phyloP scores from a whole-genome alignment of 2,888 invertebrate genomes.

The Antitype chi region DNA sequence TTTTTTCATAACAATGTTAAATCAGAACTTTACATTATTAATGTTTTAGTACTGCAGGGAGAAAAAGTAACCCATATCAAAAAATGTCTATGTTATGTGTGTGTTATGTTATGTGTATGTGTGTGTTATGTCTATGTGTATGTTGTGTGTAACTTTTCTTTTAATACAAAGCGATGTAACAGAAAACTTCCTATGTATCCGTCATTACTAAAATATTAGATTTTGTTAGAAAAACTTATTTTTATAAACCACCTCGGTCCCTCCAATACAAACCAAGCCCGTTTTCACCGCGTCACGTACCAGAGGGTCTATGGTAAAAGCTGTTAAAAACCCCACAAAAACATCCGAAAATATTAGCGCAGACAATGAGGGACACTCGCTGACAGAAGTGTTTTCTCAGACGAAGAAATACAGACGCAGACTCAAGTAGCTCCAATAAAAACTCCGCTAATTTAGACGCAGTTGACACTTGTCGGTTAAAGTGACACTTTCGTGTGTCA shows the following conservation, averaged over 20 bases:
- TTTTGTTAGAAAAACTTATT: conserved; percentile 7
- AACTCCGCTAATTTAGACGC: conserved; percentile 42
- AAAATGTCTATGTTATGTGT: too few relatives aligned
- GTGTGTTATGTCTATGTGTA: too few relatives aligned
- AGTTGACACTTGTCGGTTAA: conserved; percentile 31
- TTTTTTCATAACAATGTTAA: neutral
- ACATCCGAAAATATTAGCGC: conserved; percentile 35
- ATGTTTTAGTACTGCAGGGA: neutral
- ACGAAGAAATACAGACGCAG: conserved; percentile 27
- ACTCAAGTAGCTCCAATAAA: conserved; percentile 36
- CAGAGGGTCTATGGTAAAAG: conserved; percentile 25
- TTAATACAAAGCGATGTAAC: neutral
- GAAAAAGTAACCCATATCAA: too few relatives aligned
- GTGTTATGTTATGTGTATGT: too few relatives aligned
- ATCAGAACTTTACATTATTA: neutral
- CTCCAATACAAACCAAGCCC: neutral
- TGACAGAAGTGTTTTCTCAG: conserved; percentile 36
- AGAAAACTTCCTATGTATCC: neutral
- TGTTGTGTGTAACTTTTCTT: too few relatives aligned
- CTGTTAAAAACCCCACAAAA: conserved; percentile 31
- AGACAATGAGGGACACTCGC: conserved; percentile 35
- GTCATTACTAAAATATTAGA: too few relatives aligned
- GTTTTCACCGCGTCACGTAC: conserved; percentile 21
- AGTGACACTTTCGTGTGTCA: conserved; percentile 27
- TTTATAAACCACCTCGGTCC: neutral